Percentiles rank a stretch among this genome's conserved stretches.
Conservation (phyloP, 2,113 vertebrate genomes). For the Sardina pilchardus region DNA sequence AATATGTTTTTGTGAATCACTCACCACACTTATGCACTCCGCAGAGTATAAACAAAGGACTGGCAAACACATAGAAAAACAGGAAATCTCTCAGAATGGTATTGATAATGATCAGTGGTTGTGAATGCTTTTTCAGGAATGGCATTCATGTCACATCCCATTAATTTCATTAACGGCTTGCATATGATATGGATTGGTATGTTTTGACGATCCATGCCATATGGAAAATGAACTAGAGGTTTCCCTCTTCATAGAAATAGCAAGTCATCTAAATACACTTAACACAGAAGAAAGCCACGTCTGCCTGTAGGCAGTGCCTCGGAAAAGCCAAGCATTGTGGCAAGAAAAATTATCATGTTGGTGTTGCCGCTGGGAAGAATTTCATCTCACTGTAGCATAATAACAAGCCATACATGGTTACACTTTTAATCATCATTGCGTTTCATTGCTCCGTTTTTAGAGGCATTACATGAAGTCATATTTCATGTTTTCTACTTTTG, state of each 20-base stretch:
- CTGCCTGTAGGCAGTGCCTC: neutral
- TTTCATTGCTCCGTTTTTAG: neutral
- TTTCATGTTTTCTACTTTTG: neutral
- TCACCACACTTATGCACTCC: neutral
- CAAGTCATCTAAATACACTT: slow-evolving; percentile 20
- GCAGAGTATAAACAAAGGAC: neutral
- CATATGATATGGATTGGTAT: slow-evolving; percentile 1
- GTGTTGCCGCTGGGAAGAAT: neutral
- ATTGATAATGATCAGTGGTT: neutral
- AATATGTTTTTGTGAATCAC: neutral
- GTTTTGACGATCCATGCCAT: neutral
- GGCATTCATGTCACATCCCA: neutral
- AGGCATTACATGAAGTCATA: neutral
- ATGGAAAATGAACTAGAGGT: slow-evolving; percentile 22
- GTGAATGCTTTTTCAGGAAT: slow-evolving; percentile 10
- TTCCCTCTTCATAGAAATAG: slow-evolving; percentile 28
- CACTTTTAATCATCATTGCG: neutral
- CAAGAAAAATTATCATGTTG: neutral
- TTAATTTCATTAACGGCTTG: slow-evolving; percentile 8
- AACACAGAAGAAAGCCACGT: slow-evolving; percentile 25
- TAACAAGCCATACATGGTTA: neutral
- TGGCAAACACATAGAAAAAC: neutral
- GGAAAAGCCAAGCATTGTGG: neutral
- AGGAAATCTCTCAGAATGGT: neutral
- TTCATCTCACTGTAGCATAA: neutral